Percentiles rank a stretch among this genome's conserved stretches.
These are phyloP conservation scores for Clytia hemisphaerica DNA, from an alignment of 30 jellyfish, hydroid and myxozoan genomes.

Conservation along the genomic window DNA sequence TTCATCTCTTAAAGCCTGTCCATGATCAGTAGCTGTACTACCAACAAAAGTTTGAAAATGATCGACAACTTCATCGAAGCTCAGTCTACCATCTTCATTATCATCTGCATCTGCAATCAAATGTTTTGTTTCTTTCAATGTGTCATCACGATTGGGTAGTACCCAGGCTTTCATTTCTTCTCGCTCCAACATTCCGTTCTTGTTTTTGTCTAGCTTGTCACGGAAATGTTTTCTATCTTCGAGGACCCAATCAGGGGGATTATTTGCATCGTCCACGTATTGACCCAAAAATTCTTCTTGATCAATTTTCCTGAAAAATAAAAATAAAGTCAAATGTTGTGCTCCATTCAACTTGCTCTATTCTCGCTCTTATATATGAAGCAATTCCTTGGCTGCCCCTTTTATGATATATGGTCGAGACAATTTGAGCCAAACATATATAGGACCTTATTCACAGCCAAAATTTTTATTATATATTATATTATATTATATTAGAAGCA, in stretches of 20 bases:
- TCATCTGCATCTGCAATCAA: slow-evolving; percentile 84
- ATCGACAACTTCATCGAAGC: slow-evolving; percentile 58
- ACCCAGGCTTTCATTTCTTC: slow-evolving; percentile 79
- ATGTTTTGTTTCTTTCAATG: slow-evolving; percentile 64
- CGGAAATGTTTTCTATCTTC: slow-evolving; percentile 84
- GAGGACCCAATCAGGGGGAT: slow-evolving; percentile 88
- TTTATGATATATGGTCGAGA: not conserved
- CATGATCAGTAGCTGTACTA: slow-evolving; percentile 96
- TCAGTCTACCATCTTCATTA: slow-evolving; percentile 58
- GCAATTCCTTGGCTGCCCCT: not conserved
- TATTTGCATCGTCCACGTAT: slow-evolving; percentile 60
- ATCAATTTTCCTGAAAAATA: slow-evolving; percentile 44
- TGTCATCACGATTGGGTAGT: slow-evolving; percentile 58
- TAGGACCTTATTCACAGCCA: not conserved
- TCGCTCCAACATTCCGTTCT: slow-evolving; percentile 49
- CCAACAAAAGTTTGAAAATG: slow-evolving; percentile 88
- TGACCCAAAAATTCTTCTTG: slow-evolving; percentile 88
- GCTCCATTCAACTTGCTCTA: not conserved
- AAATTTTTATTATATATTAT: not conserved
- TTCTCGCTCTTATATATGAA: not conserved
- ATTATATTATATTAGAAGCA: not conserved
- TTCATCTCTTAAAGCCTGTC: slow-evolving; percentile 66
- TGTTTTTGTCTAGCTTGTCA: slow-evolving; percentile 60
- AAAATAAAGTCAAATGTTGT: not conserved
- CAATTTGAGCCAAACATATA: not conserved